phyloP scores from a whole-genome alignment of 1,140 invertebrate species.

The Lepidotrigona ventralis region DNA sequence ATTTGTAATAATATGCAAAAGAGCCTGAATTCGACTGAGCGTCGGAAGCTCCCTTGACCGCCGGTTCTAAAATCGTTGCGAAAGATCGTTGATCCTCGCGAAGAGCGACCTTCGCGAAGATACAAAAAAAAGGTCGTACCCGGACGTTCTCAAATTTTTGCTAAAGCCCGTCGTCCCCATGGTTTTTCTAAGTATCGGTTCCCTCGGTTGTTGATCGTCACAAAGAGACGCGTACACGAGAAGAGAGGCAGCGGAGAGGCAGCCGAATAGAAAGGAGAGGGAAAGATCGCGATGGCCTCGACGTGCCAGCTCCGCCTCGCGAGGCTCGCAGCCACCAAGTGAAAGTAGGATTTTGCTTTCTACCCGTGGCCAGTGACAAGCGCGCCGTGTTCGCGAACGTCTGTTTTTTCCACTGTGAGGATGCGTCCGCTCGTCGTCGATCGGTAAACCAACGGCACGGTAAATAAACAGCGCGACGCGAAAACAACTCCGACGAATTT shows the following conservation, averaged over 20 bases:
- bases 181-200: conserved; percentile 10
- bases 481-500: not conserved
- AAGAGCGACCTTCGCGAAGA: conserved; percentile 25
- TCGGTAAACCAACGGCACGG: not conserved
- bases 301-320: conserved; percentile 72
- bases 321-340: conserved; percentile 67
- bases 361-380: conserved; percentile 75
- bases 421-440: conserved; percentile 13
- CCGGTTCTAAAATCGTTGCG: conserved; percentile 2
- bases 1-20: not conserved
- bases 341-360: conserved; percentile 80
- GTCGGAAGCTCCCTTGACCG: not conserved
- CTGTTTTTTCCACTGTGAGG: conserved; percentile 37
- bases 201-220: conserved; percentile 15
- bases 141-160: conserved; percentile 49
- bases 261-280: conserved; percentile 37
- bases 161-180: conserved; percentile 34
- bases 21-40: not conserved
- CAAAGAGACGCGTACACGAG: conserved; percentile 10
- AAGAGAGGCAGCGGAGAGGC: not conserved
- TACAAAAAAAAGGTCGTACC: conserved; percentile 37
- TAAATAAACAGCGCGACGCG: not conserved
- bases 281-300: conserved; percentile 74
- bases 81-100: conserved; percentile 16
- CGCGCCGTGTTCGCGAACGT: conserved; percentile 64